Evolutionary conservation across 2,888 invertebrate genomes (phyloP).

Genomic region (Idaea biselata): DNA sequence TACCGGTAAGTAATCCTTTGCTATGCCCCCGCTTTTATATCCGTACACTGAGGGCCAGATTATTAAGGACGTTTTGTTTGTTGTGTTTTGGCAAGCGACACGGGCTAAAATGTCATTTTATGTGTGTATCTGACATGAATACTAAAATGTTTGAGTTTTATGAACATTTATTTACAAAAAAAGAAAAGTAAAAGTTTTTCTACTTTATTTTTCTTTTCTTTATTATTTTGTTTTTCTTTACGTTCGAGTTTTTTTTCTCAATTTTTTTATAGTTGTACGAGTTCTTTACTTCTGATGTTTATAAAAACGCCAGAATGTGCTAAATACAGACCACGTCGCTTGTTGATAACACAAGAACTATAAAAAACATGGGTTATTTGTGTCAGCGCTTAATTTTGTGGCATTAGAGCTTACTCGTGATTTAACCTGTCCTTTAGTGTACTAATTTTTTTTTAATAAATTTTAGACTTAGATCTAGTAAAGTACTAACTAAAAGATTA

Average conservation of each 20-base stretch:
- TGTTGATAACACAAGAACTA: background rate
- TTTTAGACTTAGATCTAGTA: conserved; percentile 13
- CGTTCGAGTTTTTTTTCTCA: no score
- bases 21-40: conserved; percentile 63
- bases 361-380: conserved; percentile 7
- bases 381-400: conserved; percentile 42
- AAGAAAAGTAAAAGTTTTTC: no score
- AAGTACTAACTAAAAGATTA: conserved; percentile 6
- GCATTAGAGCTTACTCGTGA: conserved; percentile 44
- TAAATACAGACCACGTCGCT: background rate
- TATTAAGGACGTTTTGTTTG: conserved; percentile 27
- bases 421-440: conserved; percentile 57
- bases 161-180: no score
- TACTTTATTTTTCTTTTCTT: no score
- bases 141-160: background rate
- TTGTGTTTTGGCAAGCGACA: conserved; percentile 2
- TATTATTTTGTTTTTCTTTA: no score
- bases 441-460: conserved; percentile 30
- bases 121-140: background rate
- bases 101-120: background rate
- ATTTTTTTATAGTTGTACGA: no score
- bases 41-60: conserved; percentile 59
- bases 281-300: no score
- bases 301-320: no score
- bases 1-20: conserved; percentile 88